Base-by-base conservation (phyloP, 2,888 invertebrate genomes). In the Trissonchulus latispiculum region DNA sequence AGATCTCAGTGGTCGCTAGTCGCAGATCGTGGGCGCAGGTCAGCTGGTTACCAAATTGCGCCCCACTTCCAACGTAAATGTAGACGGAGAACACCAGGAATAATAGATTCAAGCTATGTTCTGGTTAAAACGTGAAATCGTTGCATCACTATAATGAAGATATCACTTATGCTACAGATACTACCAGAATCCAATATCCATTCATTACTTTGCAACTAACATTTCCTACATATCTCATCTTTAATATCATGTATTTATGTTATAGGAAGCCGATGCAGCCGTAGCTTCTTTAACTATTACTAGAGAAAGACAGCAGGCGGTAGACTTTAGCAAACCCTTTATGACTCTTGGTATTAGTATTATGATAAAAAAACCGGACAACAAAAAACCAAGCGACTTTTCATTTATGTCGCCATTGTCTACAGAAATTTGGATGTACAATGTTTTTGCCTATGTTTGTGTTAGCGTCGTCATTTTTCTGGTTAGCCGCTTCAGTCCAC, bases 271-370 rank as follows among this genome's bases (percentile, higher is more conserved):
- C 36, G 95, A 96, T 84, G 89, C 96, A 82, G 93, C 93, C 1
- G 90, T 96, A 75, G 94, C 94, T 37, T 91, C 95, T 62, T 88
- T 96, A 86, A 93, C 93, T 48, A 92, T 95, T 81, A 94, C 93
- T 31, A 89, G 91, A 18, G 93, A 92, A 82, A 87, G 97, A 66
- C 95, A 96, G 85, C 88, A 91, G 77, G 93, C 93, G 77, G 93
- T 99, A 79, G 97, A 97, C 85, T 97, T 97, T 85, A 95, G 92
- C 81, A 96, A 96, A 85, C 95, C 97, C 2, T 97, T 95, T 86
- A 92, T 97, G 90, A 92, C 93, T 29, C 88, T 96, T 75, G 95
- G 95, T 74, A 93, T 93, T 82, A 93, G 93, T 79, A 91, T 95
- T 78, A 92, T 92, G 90, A 91, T 92, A 81, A 91, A 91, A 85